Base-by-base conservation (phyloP, 2,113 vertebrate genomes). In the Hippoglossus stenolepis region DNA sequence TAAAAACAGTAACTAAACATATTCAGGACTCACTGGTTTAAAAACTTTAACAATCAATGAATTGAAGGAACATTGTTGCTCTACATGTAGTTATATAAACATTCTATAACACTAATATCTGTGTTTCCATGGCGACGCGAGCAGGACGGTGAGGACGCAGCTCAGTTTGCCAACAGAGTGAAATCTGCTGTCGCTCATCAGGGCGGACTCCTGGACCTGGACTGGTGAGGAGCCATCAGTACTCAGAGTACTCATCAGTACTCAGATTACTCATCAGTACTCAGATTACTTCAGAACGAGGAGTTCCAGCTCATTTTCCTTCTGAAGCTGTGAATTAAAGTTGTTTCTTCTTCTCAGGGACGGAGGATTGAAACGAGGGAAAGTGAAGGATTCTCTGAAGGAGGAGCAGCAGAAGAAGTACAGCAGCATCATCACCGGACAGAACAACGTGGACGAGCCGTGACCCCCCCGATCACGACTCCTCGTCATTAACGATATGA, bases 331-430 rank as follows among this genome's bases (percentile, higher is more conserved):
- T 7, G 47, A 51, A 2, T 18, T 51, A 3, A 47, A 2, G 14
- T 3, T 6, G 0, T 23, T 21, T 13, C 11, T 26, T 7, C n/a
- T n/a, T 18, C 1, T 59, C 86, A 99, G 97, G 98, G 98, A 99
- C 35, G 98, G 96, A 64, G 95, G 96, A 0, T 92, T 99, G 90
- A 99, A 99, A 87, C 91, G 98, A 87, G 95, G 76, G 0, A 98
- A 96, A 82, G 98, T 99, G 77, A 99, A 99, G 87, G 95, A 97
- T 0, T 92, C 91, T 0, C 96, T 94, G 14, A 97, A 92, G 88
- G 95, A 98, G 75, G 95, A 97, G 26, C 97, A 99, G 61, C 98
- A 99, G 95, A 98, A 97, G 85, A 96, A 94, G 85, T 99, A 99
- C 90, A 99, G 98, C 95, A 97, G 93, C 87, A 96, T 97, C 93